Percentiles rank a stretch among this genome's conserved stretches.
These are phyloP conservation scores for Aethes cnicana DNA, from an alignment of 2,888 invertebrate species.

Conservation along the genomic window DNA sequence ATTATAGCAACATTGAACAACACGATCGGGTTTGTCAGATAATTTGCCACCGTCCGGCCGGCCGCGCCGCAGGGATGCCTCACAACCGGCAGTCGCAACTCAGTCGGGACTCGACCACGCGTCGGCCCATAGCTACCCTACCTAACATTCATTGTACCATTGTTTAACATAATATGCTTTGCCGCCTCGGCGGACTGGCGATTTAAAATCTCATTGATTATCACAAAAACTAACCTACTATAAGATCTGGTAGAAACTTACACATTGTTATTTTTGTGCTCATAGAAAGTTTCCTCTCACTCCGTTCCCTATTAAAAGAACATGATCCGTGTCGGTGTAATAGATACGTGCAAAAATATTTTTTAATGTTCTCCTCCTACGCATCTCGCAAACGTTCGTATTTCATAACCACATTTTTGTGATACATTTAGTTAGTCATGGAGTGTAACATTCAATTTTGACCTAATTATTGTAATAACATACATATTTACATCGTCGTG, in stretches of 20 bases:
- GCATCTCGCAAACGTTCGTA: slow-evolving; percentile 27
- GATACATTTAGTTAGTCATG: slow-evolving; percentile 66
- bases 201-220: slow-evolving; percentile 79
- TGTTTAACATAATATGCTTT: slow-evolving; percentile 62
- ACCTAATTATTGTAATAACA: slow-evolving; percentile 56
- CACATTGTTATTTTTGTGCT: slow-evolving; percentile 76
- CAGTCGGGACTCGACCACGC: slow-evolving; percentile 68
- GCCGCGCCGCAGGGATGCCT: slow-evolving; percentile 60
- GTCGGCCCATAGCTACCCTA: slow-evolving; percentile 59
- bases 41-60: slow-evolving; percentile 60
- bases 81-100: slow-evolving; percentile 81
- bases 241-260: slow-evolving; percentile 77
- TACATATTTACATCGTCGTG: slow-evolving; percentile 77
- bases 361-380: slow-evolving; percentile 18
- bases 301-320: slow-evolving; percentile 14
- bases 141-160: slow-evolving; percentile 78
- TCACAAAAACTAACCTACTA: slow-evolving; percentile 78
- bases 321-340: slow-evolving; percentile 26
- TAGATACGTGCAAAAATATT: slow-evolving; percentile 30
- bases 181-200: slow-evolving; percentile 60
- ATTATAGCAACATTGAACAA: slow-evolving; percentile 51
- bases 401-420: slow-evolving; percentile 47
- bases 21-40: slow-evolving; percentile 69
- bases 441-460: slow-evolving; percentile 63
- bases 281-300: slow-evolving; percentile 48